Conservation (phyloP, 2,113 vertebrate genomes). For the Falco punctatus region DNA sequence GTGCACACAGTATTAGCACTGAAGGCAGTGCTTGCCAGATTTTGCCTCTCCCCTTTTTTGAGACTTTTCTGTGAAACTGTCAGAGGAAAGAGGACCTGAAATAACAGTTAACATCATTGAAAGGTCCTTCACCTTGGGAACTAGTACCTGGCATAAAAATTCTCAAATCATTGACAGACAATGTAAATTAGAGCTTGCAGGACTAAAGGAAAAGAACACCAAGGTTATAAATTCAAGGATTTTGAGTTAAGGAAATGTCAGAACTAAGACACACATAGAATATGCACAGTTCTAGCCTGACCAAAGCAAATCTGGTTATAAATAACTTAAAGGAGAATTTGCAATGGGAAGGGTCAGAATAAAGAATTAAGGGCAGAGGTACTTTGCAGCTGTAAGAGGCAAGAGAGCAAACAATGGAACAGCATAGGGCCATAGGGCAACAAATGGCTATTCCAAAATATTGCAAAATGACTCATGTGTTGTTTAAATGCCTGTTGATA, state of each 20-base stretch:
- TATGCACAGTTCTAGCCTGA: neutral
- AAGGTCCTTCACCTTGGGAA: neutral
- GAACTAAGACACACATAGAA: neutral
- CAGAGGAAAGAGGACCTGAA: neutral
- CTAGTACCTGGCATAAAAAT: neutral
- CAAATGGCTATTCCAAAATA: neutral
- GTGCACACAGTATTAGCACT: neutral
- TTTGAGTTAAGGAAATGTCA: neutral
- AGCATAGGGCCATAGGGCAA: neutral
- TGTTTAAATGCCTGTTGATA: neutral
- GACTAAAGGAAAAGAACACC: neutral
- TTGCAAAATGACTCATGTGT: neutral
- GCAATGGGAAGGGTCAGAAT: neutral
- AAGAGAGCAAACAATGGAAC: neutral
- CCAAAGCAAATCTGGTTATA: neutral
- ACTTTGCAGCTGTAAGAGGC: neutral
- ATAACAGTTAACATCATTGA: neutral
- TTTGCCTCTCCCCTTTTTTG: neutral
- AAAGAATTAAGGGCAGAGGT: neutral
- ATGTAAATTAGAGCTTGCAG: neutral
- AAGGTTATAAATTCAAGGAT: neutral
- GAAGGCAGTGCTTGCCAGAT: neutral
- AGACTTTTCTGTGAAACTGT: neutral
- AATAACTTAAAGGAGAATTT: neutral
- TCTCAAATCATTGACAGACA: neutral